Evolutionary conservation across 2,888 invertebrate species (phyloP), one percentile per base, ranked within the genome.

Genomic region (Tuberolachnus salignus): DNA sequence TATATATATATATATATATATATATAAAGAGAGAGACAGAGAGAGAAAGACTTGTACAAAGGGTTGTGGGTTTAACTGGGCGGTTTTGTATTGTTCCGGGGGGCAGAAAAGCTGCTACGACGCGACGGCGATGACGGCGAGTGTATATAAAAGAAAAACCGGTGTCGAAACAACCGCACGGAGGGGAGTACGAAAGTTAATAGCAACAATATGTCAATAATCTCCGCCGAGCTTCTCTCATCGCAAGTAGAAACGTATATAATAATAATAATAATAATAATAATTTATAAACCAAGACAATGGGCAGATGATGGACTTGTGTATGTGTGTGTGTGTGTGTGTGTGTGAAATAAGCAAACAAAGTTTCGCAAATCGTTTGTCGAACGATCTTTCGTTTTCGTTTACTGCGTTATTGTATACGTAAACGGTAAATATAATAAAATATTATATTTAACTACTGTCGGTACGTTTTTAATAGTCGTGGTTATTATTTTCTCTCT

Each of bases 161-260:
- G 53, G 63, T 44, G 63, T 74, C 34, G 53, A 64, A 74, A 64
- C 23, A 21, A 64, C 61, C 21, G 21, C 19, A n/a, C 3, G 13
- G 9, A 44, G 13, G 14, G 26, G 21, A 51, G 19, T n/a, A 13
- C n/a, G n/a, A n/a, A 21, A 63, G 13, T 64, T 51, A 64, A 74
- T 73, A 63, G 73, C 53, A 44, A 74, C 23, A 74, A 64, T 61
- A 63, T 42, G 42, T 63, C 63, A 63, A 73, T 63, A 59, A 71
- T 63, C 46, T 53, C 51, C 55, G 21, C 51, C 34, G 34, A 21
- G 49, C 19, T 73, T 16, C 51, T 51, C 23, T 23, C 42, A 51
- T 46, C 42, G 8, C 21, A 10, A 46, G 42, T 63, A 19, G 11
- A n/a, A 42, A 16, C 19, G 19, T 44, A 21, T 63, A 63, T 63